These are phyloP conservation scores for Perca flavescens DNA, from an alignment of 2,113 vertebrate genomes.

Conservation along the genomic window DNA sequence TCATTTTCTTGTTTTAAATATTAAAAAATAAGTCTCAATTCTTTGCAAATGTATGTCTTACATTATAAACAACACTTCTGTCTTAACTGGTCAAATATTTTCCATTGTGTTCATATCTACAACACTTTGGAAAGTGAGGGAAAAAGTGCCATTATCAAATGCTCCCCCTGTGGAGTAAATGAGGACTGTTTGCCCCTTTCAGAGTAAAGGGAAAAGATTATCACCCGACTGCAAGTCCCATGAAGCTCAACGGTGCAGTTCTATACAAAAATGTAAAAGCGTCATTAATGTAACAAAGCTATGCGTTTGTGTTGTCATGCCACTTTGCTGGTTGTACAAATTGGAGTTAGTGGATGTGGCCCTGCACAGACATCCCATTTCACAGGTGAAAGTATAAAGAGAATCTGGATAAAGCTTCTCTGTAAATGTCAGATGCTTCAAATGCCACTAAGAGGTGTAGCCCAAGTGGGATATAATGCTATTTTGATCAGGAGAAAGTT, in stretches of 20 bases:
- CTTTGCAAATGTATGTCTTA: slow-evolving; percentile 95
- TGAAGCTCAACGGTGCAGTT: slow-evolving; percentile 60
- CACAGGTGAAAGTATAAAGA: slow-evolving; percentile 33
- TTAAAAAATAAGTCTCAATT: slow-evolving; percentile 96
- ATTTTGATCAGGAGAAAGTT: slow-evolving; percentile 26
- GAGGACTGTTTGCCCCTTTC: slow-evolving; percentile 53
- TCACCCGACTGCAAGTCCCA: slow-evolving; percentile 41
- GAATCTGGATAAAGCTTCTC: slow-evolving; percentile 14
- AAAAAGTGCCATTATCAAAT: slow-evolving; percentile 82
- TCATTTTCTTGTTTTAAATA: slow-evolving; percentile 91
- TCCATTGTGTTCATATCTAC: slow-evolving; percentile 84
- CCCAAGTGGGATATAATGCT: slow-evolving; percentile 15
- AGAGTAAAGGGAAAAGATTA: slow-evolving; percentile 62
- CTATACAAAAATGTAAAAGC: slow-evolving; percentile 73
- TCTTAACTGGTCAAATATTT: slow-evolving; percentile 74
- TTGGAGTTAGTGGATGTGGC: slow-evolving; percentile 36
- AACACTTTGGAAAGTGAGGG: slow-evolving; percentile 85
- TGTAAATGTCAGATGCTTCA: slow-evolving; percentile 44
- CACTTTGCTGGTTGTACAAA: slow-evolving; percentile 73
- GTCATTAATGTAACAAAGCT: slow-evolving; percentile 60
- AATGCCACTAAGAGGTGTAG: slow-evolving; percentile 32
- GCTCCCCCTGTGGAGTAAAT: slow-evolving; percentile 54
- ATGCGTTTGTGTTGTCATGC: slow-evolving; percentile 56
- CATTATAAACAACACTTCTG: slow-evolving; percentile 92
- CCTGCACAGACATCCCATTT: slow-evolving; percentile 45